A percentile compares a stretch with the other conserved stretches of the same genome.
Evolutionary conservation across 1,140 invertebrate species (phyloP).

Genomic region (Nomia melanderi): DNA sequence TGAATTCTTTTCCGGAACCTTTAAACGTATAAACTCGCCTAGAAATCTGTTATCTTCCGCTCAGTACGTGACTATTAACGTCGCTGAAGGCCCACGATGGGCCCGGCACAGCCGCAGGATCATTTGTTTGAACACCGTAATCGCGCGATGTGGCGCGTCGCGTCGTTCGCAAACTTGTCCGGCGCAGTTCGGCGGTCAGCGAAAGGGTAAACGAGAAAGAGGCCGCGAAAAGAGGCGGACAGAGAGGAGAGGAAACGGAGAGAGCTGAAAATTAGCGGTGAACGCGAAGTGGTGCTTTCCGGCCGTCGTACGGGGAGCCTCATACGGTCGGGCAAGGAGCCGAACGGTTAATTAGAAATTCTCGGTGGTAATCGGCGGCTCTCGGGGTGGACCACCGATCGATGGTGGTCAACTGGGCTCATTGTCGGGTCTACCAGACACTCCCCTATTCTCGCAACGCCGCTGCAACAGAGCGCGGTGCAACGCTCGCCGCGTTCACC

Average conservation of each 20-base stretch:
- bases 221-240: not conserved
- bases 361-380: constrained; percentile 49
- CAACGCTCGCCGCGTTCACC: not conserved
- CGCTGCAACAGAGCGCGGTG: not conserved
- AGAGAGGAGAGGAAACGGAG: not conserved
- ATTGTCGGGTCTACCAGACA: constrained; percentile 22
- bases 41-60: not conserved
- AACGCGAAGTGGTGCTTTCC: constrained; percentile 38
- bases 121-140: not conserved
- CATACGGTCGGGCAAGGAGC: constrained; percentile 28
- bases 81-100: no score
- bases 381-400: constrained; percentile 42
- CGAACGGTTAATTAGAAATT: constrained; percentile 56
- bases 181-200: not conserved
- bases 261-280: constrained; percentile 40
- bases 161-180: constrained; percentile 4
- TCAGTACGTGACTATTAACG: not conserved
- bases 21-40: no score
- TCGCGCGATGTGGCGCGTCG: not conserved
- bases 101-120: not conserved
- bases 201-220: not conserved
- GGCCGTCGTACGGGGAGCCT: not conserved
- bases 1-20: no score
- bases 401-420: constrained; percentile 44
- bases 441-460: constrained; percentile 1